These are phyloP conservation scores for Euleptes europaea DNA, from an alignment of 2,113 vertebrate genomes.

Conservation along the genomic window DNA sequence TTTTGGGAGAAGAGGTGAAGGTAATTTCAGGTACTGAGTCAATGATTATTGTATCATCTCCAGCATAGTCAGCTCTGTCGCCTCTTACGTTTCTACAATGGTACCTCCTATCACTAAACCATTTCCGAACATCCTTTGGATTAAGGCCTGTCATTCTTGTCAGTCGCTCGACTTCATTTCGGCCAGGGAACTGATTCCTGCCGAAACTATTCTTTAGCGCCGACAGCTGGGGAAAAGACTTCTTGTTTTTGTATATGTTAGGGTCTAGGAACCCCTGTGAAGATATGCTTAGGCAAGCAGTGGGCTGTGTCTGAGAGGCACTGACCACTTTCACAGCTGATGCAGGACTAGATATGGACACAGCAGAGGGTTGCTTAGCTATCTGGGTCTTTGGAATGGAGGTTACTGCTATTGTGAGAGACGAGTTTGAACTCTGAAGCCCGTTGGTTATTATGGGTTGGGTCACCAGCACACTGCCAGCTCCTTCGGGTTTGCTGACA, in stretches of 20 bases:
- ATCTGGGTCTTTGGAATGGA: conserved; percentile 81
- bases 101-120: conserved; percentile 97
- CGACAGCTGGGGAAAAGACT: conserved; percentile 92
- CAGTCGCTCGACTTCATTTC: conserved; percentile 91
- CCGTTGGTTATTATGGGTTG: conserved; percentile 92
- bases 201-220: conserved; percentile 93
- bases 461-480: conserved; percentile 88
- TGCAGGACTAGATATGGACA: conserved; percentile 64
- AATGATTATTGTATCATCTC: conserved; percentile 45
- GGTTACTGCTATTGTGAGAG: conserved; percentile 85
- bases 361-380: conserved; percentile 79
- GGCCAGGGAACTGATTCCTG: conserved; percentile 89
- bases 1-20: conserved; percentile 62
- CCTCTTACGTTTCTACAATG: conserved; percentile 92
- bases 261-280: conserved; percentile 83
- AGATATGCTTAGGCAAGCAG: conserved; percentile 74
- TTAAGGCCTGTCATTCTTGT: conserved; percentile 88
- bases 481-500: conserved; percentile 83
- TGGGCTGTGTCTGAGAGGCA: conserved; percentile 75
- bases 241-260: conserved; percentile 90
- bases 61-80: conserved; percentile 66
- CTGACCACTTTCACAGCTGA: conserved; percentile 75
- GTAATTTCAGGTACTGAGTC: conserved; percentile 74
- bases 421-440: conserved; percentile 85
- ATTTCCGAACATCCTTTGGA: conserved; percentile 94